Evolutionary conservation across 2,797 vertebrate species (phyloP).

Genomic region (Eulemur mongoz): DNA sequence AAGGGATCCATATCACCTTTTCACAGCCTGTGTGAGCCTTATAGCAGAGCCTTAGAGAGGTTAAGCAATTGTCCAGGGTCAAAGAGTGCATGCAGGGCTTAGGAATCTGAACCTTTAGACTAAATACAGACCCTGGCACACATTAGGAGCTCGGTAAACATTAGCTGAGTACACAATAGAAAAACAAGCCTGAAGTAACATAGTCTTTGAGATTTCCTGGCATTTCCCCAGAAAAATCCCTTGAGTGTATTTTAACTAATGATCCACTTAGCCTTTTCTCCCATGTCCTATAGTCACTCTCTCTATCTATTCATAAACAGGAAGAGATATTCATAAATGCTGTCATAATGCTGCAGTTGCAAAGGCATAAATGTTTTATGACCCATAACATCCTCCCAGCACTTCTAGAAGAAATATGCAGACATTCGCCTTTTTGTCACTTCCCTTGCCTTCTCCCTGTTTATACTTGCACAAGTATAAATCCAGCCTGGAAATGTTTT

Average conservation of each 20-base stretch:
- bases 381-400: neutral
- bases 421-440: neutral
- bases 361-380: constrained; percentile 35
- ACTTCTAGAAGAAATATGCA: neutral
- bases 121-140: neutral
- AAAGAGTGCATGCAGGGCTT: neutral
- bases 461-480: neutral
- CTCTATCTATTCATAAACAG: neutral
- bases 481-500: neutral
- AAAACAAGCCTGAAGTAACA: neutral
- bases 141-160: neutral
- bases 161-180: neutral
- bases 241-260: constrained; percentile 37
- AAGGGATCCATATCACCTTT: neutral
- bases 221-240: constrained; percentile 38
- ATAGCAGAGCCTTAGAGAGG: neutral
- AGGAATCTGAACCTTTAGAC: neutral
- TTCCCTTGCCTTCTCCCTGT: neutral
- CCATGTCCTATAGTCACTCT: neutral
- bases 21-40: neutral
- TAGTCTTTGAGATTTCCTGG: neutral
- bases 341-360: neutral
- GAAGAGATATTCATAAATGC: constrained; percentile 13
- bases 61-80: neutral
- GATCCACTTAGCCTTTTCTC: constrained; percentile 6